These are phyloP conservation scores for Triplophysa dalaica DNA, from an alignment of 2,113 vertebrate genomes.

Conservation along the genomic window DNA sequence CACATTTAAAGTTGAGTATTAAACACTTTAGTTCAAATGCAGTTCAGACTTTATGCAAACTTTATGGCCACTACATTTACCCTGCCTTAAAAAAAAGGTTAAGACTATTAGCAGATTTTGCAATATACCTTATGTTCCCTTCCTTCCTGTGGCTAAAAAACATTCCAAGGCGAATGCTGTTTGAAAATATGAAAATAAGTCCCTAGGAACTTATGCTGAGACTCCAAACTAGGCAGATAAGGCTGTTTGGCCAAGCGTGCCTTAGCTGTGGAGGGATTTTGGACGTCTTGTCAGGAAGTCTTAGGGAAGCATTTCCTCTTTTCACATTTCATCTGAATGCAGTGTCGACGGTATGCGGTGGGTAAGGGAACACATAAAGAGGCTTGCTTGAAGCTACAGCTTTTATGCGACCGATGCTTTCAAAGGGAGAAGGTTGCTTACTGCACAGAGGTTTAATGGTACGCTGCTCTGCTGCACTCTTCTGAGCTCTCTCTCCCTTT, in stretches of 20 bases:
- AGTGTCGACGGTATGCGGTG: slow-evolving; percentile 66
- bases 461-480: slow-evolving; percentile 17
- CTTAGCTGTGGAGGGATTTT: slow-evolving; percentile 60
- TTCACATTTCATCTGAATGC: slow-evolving; percentile 72
- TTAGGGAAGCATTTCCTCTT: slow-evolving; percentile 67
- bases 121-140: slow-evolving; percentile 2
- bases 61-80: slow-evolving; percentile 15
- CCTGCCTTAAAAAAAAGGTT: slow-evolving; percentile 35
- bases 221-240: slow-evolving; percentile 58
- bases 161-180: slow-evolving; percentile 55
- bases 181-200: slow-evolving; percentile 53
- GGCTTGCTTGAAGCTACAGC: slow-evolving; percentile 57
- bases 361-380: slow-evolving; percentile 59
- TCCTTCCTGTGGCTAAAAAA: slow-evolving; percentile 29
- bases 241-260: slow-evolving; percentile 64
- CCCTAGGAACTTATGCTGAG: slow-evolving; percentile 49
- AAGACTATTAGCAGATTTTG: slow-evolving; percentile 13
- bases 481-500: slow-evolving; percentile 20
- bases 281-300: slow-evolving; percentile 63
- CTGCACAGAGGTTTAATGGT: slow-evolving; percentile 39
- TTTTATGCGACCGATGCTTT: slow-evolving; percentile 67
- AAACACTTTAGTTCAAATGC: neutral
- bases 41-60: neutral
- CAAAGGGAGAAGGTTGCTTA: slow-evolving; percentile 52
- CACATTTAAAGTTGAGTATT: neutral